Percentiles rank a stretch among this genome's conserved stretches.
These are phyloP conservation scores for Nyctalus aviator DNA, from an alignment of 2,797 vertebrate species.

Conservation along the genomic window DNA sequence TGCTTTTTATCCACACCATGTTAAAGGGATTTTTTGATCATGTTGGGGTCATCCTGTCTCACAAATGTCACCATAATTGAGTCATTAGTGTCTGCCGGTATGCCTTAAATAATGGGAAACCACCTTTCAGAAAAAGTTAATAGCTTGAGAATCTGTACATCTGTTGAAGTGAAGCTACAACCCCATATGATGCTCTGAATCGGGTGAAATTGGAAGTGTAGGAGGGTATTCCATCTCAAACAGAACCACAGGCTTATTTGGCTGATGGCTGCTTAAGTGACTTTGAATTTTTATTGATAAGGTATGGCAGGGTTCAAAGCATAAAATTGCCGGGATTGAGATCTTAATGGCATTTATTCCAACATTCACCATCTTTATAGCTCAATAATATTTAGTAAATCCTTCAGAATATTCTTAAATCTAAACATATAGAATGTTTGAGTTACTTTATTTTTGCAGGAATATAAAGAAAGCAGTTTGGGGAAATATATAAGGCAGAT, in stretches of 20 bases:
- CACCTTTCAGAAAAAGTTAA: not conserved
- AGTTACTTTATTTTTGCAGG: conserved; percentile 11
- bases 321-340: not conserved
- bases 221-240: not conserved
- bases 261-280: not conserved
- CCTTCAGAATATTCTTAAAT: not conserved
- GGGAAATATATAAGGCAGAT: not conserved
- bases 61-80: not conserved
- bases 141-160: not conserved
- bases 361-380: not conserved
- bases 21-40: not conserved
- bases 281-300: not conserved
- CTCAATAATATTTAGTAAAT: not conserved
- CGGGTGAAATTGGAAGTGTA: not conserved
- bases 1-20: too few species aligned
- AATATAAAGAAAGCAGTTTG: not conserved
- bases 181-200: not conserved
- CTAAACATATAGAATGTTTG: not conserved
- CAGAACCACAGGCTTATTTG: not conserved
- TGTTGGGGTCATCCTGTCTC: not conserved
- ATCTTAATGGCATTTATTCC: not conserved
- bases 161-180: not conserved
- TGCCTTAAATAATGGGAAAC: not conserved
- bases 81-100: not conserved
- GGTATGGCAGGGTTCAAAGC: not conserved